Evolutionary conservation across 2,113 vertebrate genomes (phyloP).

Genomic region (Peromyscus polionotus): DNA sequence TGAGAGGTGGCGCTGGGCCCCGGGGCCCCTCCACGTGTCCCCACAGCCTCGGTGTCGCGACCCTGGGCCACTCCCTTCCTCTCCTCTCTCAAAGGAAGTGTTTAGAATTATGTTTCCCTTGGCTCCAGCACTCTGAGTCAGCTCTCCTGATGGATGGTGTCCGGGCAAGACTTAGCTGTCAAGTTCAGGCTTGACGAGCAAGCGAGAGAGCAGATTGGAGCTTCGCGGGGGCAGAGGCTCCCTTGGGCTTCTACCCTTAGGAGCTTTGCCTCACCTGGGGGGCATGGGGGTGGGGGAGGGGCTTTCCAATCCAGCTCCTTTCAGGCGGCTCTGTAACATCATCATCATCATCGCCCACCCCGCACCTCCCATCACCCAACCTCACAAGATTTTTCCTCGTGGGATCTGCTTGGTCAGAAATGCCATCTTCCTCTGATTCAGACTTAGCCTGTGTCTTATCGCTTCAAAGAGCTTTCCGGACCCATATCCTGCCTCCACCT

Average conservation of each 20-base stretch:
- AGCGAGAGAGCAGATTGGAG: not conserved
- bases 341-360: too few relatives aligned
- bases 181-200: not conserved
- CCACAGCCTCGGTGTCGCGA: not conserved
- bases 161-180: constrained; percentile 44
- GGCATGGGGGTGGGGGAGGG: not conserved
- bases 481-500: not conserved
- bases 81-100: constrained; percentile 68
- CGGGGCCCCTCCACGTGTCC: not conserved
- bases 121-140: constrained; percentile 76
- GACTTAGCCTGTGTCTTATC: not conserved
- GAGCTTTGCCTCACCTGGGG: not conserved
- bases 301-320: not conserved
- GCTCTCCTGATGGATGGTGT: constrained; percentile 70
- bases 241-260: not conserved
- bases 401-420: not conserved
- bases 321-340: not conserved
- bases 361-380: fast-evolving
- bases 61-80: constrained; percentile 57
- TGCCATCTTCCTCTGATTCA: not conserved
- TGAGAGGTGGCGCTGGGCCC: not conserved
- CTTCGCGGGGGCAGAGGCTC: not conserved
- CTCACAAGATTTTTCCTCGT: not conserved
- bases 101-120: constrained; percentile 14
- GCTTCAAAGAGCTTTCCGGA: not conserved